Base-by-base conservation (phyloP, 2,113 vertebrate species). In the Probosciger aterrimus region DNA sequence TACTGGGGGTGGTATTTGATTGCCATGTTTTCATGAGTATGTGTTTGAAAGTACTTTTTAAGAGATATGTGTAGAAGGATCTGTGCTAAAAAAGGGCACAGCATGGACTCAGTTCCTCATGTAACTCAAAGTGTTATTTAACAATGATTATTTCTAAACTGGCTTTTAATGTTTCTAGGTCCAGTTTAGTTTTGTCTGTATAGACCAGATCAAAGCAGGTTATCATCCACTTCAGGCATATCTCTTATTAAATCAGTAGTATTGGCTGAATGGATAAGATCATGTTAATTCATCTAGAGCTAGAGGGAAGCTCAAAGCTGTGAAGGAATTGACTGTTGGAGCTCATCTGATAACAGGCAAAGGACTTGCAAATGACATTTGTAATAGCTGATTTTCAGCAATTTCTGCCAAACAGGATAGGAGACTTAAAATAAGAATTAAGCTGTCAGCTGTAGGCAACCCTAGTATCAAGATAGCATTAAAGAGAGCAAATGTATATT, bases 301-400 rank as follows among this genome's bases (percentile, higher is more conserved):
- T 86, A 46, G 82, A 90, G 73, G 74, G 77, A 79, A 91, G 86
- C 94, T 97, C 91, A 95, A 94, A 96, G 93, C 95, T 84, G 15
- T 16, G 77, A 37, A 85, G 74, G 93, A 95, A 96, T 91, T 69
- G 86, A 73, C 91, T 89, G 77, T 67, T 93, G 49, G 62, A 33
- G 65, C 83, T 91, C 86, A 94, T 96, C 96, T 91, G 92, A 95
- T 96, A 94, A 89, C 83, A 69, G 91, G 74, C 70, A 82, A 73
- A 89, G 95, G 94, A 91, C 92, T 96, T 96, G 89, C 88, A 95
- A 93, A 94, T 95, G 86, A 82, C 81, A 85, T 96, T 97, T 94
- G 65, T 92, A 65, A 69, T 53, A 89, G 81, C 52, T 91, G 77
- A 65, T 92, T 95, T 95, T 69, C 74, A 80, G 86, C 80, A 77